These are phyloP conservation scores for Ommatoiulus sabulosus DNA, from an alignment of 2,888 invertebrate species.

Conservation along the genomic window DNA sequence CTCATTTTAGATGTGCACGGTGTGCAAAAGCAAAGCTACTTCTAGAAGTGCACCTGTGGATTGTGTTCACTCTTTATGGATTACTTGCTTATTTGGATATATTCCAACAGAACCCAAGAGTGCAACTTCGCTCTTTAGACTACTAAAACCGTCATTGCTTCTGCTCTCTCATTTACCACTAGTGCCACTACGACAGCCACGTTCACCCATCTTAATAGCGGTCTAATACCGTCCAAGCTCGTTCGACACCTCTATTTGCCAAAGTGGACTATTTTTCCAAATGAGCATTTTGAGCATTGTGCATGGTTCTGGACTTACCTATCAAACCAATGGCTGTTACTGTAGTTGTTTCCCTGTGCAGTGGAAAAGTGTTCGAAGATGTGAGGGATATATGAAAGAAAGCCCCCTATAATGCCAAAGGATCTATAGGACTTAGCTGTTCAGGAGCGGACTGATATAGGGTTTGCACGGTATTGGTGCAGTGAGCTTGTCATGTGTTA, in stretches of 20 bases:
- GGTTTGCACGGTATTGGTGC: slow-evolving; percentile 40
- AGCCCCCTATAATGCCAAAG: background rate
- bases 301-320: slow-evolving; percentile 14
- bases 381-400: slow-evolving; percentile 32
- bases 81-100: slow-evolving; percentile 20
- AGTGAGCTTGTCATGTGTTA: slow-evolving; percentile 26
- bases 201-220: slow-evolving; percentile 23
- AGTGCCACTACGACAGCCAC: slow-evolving; percentile 16
- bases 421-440: slow-evolving; percentile 43
- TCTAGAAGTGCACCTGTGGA: slow-evolving; percentile 21
- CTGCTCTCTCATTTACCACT: slow-evolving; percentile 20
- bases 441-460: slow-evolving; percentile 22
- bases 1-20: slow-evolving; percentile 36
- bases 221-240: slow-evolving; percentile 19
- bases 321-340: slow-evolving; percentile 17
- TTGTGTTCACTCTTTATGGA: slow-evolving; percentile 38
- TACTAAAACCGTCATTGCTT: slow-evolving; percentile 19
- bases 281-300: slow-evolving; percentile 21
- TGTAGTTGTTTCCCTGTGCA: background rate
- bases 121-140: slow-evolving; percentile 9
- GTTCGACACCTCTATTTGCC: slow-evolving; percentile 12
- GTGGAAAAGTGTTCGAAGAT: slow-evolving; percentile 12
- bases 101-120: slow-evolving; percentile 24
- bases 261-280: slow-evolving; percentile 41
- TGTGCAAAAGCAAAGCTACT: slow-evolving; percentile 6